phyloP scores from a whole-genome alignment of 2,113 vertebrate genomes.

The Lagopus leucura region DNA sequence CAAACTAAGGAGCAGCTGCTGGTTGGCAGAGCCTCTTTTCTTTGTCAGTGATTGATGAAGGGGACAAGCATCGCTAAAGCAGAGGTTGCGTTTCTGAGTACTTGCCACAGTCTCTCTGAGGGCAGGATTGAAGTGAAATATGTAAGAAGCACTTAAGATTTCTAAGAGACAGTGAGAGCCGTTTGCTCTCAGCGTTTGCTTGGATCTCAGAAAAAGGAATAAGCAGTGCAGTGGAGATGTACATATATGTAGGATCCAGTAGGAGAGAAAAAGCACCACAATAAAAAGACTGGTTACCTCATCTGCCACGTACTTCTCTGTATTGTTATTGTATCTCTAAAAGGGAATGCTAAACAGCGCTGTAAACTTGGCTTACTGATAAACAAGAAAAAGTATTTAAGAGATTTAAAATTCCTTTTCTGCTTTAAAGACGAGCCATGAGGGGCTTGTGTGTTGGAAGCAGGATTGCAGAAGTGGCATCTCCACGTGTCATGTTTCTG shows the following conservation, averaged over 20 bases:
- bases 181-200: not conserved
- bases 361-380: not conserved
- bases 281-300: not conserved
- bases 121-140: conserved; percentile 9
- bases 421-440: not conserved
- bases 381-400: not conserved
- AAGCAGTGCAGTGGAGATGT: not conserved
- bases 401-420: not conserved
- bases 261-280: not conserved
- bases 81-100: conserved; percentile 15
- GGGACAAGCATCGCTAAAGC: conserved; percentile 15
- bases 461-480: not conserved
- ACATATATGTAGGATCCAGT: not conserved
- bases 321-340: not conserved
- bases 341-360: not conserved
- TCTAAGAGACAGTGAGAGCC: not conserved
- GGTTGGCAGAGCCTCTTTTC: not conserved
- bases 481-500: not conserved
- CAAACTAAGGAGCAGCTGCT: not conserved
- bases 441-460: not conserved
- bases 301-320: not conserved
- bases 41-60: not conserved
- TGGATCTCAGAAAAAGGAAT: not conserved
- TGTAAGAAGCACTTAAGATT: conserved; percentile 6
- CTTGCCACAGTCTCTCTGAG: not conserved